These are phyloP conservation scores for Diplosoma virens DNA, from an alignment of 23 tunicate genomes.

Conservation along the genomic window DNA sequence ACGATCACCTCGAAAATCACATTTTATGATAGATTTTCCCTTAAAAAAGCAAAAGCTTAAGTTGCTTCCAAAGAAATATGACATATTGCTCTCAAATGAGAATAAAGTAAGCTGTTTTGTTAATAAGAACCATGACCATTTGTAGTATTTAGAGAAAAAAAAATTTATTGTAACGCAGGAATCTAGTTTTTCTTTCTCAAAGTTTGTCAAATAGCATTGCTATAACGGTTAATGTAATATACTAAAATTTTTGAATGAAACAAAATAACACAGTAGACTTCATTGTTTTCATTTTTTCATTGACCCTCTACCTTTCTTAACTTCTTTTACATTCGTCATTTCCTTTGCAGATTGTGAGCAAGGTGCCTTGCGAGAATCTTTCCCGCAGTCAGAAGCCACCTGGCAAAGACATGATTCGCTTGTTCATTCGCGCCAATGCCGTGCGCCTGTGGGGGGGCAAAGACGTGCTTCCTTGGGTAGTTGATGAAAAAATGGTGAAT, in stretches of 20 bases:
- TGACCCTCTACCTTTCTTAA: background rate
- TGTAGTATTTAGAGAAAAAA: no score
- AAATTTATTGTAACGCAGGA: no score
- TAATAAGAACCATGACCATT: no score
- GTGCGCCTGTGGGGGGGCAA: slow-evolving; percentile 25
- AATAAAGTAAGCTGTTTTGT: slow-evolving; percentile 40
- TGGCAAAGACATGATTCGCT: slow-evolving; percentile 30
- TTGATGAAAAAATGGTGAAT: slow-evolving; percentile 56
- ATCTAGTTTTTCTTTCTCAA: no score
- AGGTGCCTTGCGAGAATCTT: slow-evolving; percentile 51
- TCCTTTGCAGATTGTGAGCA: slow-evolving; percentile 47
- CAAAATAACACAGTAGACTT: no score
- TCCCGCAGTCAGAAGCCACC: slow-evolving; percentile 40
- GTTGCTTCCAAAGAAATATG: slow-evolving; percentile 39
- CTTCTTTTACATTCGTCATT: background rate
- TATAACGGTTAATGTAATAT: no score
- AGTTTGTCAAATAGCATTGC: no score
- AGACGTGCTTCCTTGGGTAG: slow-evolving; percentile 63
- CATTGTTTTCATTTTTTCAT: no score
- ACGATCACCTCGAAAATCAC: slow-evolving; percentile 13
- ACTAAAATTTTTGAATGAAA: no score
- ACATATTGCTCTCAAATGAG: slow-evolving; percentile 32
- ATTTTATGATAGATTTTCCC: background rate
- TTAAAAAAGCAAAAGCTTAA: slow-evolving; percentile 13
- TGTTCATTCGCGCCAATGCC: slow-evolving; percentile 69